Percentiles rank a stretch among this genome's conserved stretches.
Evolutionary conservation across 2,888 invertebrate genomes (phyloP).

Genomic region (Bombylius discolor): DNA sequence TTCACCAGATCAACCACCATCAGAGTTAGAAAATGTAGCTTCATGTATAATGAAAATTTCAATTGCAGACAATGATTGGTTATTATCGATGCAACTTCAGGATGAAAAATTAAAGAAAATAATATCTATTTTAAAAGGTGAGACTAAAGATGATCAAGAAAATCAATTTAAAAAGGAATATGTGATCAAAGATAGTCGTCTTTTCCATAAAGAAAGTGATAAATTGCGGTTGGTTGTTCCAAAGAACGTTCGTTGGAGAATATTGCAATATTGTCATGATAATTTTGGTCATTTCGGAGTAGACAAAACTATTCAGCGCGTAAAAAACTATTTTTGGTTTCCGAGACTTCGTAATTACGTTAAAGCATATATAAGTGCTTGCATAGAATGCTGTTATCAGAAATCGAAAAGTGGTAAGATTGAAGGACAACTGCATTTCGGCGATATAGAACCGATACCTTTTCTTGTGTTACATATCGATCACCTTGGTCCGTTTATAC

Average conservation of each 20-base stretch:
- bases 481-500: constrained; percentile 15
- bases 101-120: constrained; percentile 8
- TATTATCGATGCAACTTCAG: constrained; percentile 13
- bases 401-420: constrained; percentile 10
- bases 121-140: constrained; percentile 6
- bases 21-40: not conserved
- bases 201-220: constrained; percentile 7
- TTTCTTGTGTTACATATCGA: constrained; percentile 15
- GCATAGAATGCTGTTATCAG: constrained; percentile 15
- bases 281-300: constrained; percentile 17
- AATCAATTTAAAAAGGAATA: constrained; percentile 11
- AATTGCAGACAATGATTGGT: constrained; percentile 12
- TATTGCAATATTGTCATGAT: constrained; percentile 12
- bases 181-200: constrained; percentile 6
- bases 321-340: constrained; percentile 16
- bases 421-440: constrained; percentile 10
- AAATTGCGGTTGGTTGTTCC: constrained; percentile 8
- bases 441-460: constrained; percentile 10
- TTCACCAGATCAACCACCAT: too few relatives aligned
- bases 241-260: not conserved
- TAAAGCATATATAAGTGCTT: constrained; percentile 13
- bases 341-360: constrained; percentile 12
- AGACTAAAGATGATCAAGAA: constrained; percentile 5
- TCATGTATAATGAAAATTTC: constrained; percentile 2
- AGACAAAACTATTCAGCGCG: constrained; percentile 15